These are phyloP conservation scores for Mormyrus iriodes DNA, from an alignment of 2,113 vertebrate genomes.

Conservation along the genomic window DNA sequence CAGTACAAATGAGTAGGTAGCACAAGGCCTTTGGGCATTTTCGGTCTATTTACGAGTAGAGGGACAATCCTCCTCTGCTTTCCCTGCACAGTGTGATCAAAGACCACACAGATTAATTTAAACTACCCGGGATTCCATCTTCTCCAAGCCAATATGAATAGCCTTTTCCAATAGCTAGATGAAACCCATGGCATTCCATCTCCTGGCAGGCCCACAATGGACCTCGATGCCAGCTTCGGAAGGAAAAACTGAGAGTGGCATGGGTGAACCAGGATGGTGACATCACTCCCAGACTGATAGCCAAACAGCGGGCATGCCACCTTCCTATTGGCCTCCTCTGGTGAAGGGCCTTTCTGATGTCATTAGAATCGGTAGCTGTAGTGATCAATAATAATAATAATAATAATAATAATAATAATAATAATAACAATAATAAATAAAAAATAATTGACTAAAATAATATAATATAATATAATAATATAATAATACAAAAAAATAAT, in stretches of 20 bases:
- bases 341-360: not conserved
- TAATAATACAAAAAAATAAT: too few species aligned
- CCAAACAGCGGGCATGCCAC: not conserved
- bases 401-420: too few species aligned
- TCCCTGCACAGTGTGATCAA: not conserved
- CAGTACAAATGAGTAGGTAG: slow-evolving; percentile 7
- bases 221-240: not conserved
- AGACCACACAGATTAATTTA: slow-evolving; percentile 2
- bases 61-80: not conserved
- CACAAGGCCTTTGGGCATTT: not conserved
- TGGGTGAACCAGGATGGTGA: not conserved
- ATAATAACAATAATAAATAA: too few species aligned
- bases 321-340: not conserved
- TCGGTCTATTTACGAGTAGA: not conserved
- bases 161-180: slow-evolving; percentile 12
- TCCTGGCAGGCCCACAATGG: not conserved
- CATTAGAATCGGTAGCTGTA: not conserved
- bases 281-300: not conserved
- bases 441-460: too few species aligned
- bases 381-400: too few species aligned
- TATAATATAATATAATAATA: too few species aligned
- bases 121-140: not conserved
- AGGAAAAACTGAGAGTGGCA: slow-evolving; percentile 12
- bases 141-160: not conserved
- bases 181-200: slow-evolving; percentile 7